A percentile compares a stretch with the other conserved stretches of the same genome.
phyloP scores from a whole-genome alignment of 2,797 vertebrate genomes.

The Jordanella pulchra region DNA sequence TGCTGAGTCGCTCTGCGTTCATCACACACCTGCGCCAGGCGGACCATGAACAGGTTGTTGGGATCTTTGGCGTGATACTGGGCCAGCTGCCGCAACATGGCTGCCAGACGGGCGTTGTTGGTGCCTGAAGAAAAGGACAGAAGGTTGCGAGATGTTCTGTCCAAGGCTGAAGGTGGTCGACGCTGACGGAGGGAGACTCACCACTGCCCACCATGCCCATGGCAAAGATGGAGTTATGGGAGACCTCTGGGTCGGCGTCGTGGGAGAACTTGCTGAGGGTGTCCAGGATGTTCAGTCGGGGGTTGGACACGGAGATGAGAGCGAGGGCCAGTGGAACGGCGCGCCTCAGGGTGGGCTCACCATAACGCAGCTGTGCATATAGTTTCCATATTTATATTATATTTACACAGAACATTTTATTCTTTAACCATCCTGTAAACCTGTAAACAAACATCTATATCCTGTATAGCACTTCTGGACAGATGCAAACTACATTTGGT shows the following conservation, averaged over 20 bases:
- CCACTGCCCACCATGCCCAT: constrained; percentile 99
- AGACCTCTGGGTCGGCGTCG: constrained; percentile 95
- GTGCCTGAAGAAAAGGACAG: constrained; percentile 82
- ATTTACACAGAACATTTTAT: no score
- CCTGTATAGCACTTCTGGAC: no score
- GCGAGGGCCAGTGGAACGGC: constrained; percentile 94
- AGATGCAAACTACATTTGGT: no score
- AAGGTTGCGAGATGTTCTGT: no score
- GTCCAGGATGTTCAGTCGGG: constrained; percentile 95
- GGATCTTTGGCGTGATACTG: constrained; percentile 99
- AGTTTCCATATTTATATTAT: no score
- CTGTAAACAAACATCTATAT: no score
- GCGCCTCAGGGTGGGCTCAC: constrained; percentile 92
- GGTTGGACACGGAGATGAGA: constrained; percentile 97
- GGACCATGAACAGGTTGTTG: constrained; percentile 99
- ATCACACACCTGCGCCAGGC: constrained; percentile 90
- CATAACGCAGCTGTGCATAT: constrained; percentile 95
- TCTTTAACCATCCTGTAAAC: no score
- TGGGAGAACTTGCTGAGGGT: constrained; percentile 99
- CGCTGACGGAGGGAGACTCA: no score
- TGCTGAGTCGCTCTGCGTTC: constrained; percentile 11
- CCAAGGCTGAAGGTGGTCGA: no score
- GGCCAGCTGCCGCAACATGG: constrained; percentile 95
- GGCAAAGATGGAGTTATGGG: constrained; percentile 98
- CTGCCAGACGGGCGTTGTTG: constrained; percentile 95